Evolutionary conservation across 2,888 invertebrate genomes (phyloP).

Genomic region (Metallyticus violacea): DNA sequence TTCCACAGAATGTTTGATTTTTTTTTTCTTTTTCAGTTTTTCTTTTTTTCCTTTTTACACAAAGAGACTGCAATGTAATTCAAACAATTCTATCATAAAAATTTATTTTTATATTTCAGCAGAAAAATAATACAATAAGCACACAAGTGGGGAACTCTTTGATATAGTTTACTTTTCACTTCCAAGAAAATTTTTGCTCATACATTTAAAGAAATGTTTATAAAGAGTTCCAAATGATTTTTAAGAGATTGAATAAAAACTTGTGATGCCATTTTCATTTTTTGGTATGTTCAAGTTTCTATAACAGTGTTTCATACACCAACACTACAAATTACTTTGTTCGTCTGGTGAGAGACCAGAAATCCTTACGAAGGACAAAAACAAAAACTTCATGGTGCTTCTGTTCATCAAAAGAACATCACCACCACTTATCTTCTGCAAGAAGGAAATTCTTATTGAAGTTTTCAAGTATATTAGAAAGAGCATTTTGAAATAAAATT

Average conservation of each 20-base stretch:
- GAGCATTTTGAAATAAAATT: neutral
- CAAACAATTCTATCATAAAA: neutral
- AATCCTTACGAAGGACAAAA: constrained; percentile 29
- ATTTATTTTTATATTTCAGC: neutral
- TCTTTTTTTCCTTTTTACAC: neutral
- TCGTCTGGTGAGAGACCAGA: constrained; percentile 19
- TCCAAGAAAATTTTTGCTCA: neutral
- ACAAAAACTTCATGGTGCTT: constrained; percentile 20
- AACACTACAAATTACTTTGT: neutral
- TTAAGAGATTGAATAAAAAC: constrained; percentile 3
- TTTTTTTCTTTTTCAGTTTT: neutral
- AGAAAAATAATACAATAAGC: constrained; percentile 2
- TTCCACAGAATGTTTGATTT: neutral
- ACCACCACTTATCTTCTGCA: neutral
- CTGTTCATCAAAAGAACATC: constrained; percentile 15
- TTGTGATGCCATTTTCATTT: neutral
- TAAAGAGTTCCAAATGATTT: neutral
- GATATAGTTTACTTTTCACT: neutral
- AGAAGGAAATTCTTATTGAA: neutral
- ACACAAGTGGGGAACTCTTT: neutral
- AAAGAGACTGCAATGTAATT: neutral
- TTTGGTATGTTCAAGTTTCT: neutral
- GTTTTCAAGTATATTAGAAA: neutral
- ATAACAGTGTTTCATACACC: neutral
- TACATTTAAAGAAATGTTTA: neutral